Evolutionary conservation across 2,888 invertebrate genomes (phyloP), one percentile per base, ranked within the genome.

Genomic region (Drosophila demipolita): DNA sequence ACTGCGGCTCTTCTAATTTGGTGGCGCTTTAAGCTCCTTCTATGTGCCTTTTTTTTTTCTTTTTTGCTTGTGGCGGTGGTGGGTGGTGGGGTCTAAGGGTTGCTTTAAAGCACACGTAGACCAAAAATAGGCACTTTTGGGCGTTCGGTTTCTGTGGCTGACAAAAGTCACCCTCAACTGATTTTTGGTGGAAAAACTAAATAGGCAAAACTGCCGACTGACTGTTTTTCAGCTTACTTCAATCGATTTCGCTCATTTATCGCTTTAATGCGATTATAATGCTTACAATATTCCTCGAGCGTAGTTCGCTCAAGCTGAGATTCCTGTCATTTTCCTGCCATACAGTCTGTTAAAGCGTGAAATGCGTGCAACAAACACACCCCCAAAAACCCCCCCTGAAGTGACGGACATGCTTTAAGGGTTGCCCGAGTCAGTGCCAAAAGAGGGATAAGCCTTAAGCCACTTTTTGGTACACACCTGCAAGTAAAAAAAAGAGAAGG

Each of bases 241-340:
- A 74, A 90, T 87, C 87, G 90, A 87, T 90, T 89, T 90, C 66
- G 82, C 80, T 71, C 89, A 89, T 78, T 85, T 86, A 80, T 82
- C 78, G 79, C 74, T 75, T 66, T 88, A 89, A 90, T 89, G 79
- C 90, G 90, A 90, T 90, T 90, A 89, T 88, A 87, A 87, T 81
- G 76, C 83, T 74, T 59, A 66, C 75, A 67, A 81, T 83, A 84
- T 75, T 74, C 75, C 53, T 63, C 26, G 29, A 71, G 50, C 68
- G 38, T 66, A 75, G 54, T 66, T 72, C 67, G 45, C 32, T 60
- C 68, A 36, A 17, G 64, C 87, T 76, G 80, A 81, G 89, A 88
- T 83, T 88, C 60, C 52, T 71, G 68, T 64, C 63, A 54, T 26
- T 54, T 23, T 1, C n/a, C n/a, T n/a, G 26, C 54, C 59, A 20